Evolutionary conservation across 2,113 vertebrate species (phyloP), one percentile per base, ranked within the genome.

Genomic region (Synchiropus splendidus): DNA sequence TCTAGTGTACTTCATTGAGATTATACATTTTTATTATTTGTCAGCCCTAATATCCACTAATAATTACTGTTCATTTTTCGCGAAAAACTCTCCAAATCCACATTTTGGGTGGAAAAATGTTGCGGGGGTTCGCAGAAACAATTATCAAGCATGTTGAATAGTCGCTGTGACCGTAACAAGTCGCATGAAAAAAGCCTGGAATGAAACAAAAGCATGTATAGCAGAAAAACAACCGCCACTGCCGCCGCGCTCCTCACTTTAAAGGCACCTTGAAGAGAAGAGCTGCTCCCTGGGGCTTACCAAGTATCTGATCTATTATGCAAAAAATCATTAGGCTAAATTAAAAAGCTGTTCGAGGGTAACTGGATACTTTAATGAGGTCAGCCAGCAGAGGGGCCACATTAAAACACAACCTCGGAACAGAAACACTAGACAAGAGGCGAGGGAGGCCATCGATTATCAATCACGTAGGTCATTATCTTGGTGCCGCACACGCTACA

Each of bases 331-430:
- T 85, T 86, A 86, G 68, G 77, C 79, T 83, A 85, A 87, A 87
- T 86, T 83, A 87, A 87, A 86, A 86, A 84, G 80, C 82, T 84
- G 80, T 86, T 86, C 84, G 82, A 85, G 79, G 75, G 84, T 83
- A 87, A 87, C 81, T 60, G 63, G 73, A 87, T 81, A 77, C 72
- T 84, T 86, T 86, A 86, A 87, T 86, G 86, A 86, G 84, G 79
- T 80, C 79, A 84, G 78, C 39, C 66, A 81, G 73, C 72, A 64
- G 52, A 69, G 55, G 63, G 72, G 65, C 58, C 65, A 84, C 85
- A 86, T 86, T 85, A 83, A 84, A 84, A 83, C 77, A 84, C 76
- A n/a, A n/a, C n/a, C n/a, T n/a, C n/a, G 82, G 78, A 84, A 82
- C 78, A 75, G 82, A 75, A 83, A 83, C 71, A 64, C 40, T 61